A percentile compares a stretch with the other conserved stretches of the same genome.
phyloP scores from a whole-genome alignment of 2,113 vertebrate genomes.

The Hipposideros armiger region DNA sequence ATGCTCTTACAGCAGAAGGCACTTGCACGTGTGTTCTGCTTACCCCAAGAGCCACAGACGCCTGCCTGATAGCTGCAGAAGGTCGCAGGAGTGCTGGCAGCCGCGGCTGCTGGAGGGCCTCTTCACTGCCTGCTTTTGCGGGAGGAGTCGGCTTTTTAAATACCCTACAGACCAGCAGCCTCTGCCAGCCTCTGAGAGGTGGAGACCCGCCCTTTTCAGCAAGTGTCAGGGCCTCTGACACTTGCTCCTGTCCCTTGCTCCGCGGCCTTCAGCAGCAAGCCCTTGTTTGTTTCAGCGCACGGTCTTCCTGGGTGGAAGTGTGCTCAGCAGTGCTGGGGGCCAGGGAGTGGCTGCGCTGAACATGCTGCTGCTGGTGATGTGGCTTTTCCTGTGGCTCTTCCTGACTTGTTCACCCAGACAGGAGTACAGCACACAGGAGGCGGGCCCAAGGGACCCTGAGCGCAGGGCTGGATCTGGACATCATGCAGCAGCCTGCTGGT shows the following conservation, averaged over 20 bases:
- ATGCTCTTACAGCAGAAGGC: background rate
- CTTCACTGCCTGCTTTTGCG: background rate
- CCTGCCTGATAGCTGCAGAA: background rate
- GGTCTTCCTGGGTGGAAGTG: background rate
- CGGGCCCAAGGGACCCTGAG: background rate
- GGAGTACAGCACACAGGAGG: background rate
- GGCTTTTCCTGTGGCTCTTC: background rate
- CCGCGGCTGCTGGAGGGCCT: background rate
- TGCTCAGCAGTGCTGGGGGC: background rate
- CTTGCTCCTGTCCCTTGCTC: background rate
- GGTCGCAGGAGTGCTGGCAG: background rate
- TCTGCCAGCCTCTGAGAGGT: background rate
- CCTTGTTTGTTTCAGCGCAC: background rate
- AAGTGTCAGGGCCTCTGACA: background rate
- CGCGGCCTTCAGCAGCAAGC: background rate
- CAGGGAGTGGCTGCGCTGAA: background rate
- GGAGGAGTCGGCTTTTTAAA: background rate
- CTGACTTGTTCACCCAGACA: background rate
- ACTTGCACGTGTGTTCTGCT: background rate
- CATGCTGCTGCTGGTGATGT: background rate
- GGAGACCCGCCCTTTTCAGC: background rate
- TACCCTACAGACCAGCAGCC: background rate
- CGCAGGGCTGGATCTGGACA: background rate
- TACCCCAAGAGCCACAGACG: no score
- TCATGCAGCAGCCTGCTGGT: background rate